These are phyloP conservation scores for Dynastes hyllus DNA, from an alignment of 2,888 invertebrate species.

Conservation along the genomic window DNA sequence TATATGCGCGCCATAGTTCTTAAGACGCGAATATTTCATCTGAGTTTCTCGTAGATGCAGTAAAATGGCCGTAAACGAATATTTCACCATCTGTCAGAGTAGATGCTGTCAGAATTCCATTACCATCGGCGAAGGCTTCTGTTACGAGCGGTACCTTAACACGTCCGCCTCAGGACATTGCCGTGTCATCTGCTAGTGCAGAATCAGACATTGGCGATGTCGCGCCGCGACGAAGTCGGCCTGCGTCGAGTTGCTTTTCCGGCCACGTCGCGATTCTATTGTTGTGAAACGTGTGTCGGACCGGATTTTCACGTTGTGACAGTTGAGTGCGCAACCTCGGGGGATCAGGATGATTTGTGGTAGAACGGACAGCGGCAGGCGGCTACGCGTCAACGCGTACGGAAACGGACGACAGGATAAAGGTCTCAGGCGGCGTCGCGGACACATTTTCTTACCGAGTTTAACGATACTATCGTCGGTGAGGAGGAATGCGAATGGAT, in stretches of 20 bases:
- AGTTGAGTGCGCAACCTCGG: slow-evolving; percentile 67
- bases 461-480: slow-evolving; percentile 18
- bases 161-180: slow-evolving; percentile 14
- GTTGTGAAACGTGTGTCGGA: slow-evolving; percentile 61
- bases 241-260: slow-evolving; percentile 62
- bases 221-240: background rate
- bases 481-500: background rate
- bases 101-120: slow-evolving; percentile 32
- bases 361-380: slow-evolving; percentile 60
- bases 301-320: slow-evolving; percentile 66
- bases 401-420: slow-evolving; percentile 17
- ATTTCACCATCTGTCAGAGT: slow-evolving; percentile 30
- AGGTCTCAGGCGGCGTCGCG: slow-evolving; percentile 22
- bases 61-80: slow-evolving; percentile 5
- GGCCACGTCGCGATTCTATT: slow-evolving; percentile 71
- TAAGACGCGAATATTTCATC: slow-evolving; percentile 3
- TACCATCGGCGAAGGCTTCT: slow-evolving; percentile 23
- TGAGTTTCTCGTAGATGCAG: background rate
- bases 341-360: slow-evolving; percentile 64
- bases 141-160: slow-evolving; percentile 6
- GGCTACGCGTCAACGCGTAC: slow-evolving; percentile 38
- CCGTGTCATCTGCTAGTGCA: background rate
- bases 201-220: slow-evolving; percentile 22
- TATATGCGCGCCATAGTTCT: background rate
- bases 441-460: slow-evolving; percentile 44